A percentile compares a stretch with the other conserved stretches of the same genome.
phyloP scores from a whole-genome alignment of 2,113 vertebrate species.

The Pachycephala philippinensis region DNA sequence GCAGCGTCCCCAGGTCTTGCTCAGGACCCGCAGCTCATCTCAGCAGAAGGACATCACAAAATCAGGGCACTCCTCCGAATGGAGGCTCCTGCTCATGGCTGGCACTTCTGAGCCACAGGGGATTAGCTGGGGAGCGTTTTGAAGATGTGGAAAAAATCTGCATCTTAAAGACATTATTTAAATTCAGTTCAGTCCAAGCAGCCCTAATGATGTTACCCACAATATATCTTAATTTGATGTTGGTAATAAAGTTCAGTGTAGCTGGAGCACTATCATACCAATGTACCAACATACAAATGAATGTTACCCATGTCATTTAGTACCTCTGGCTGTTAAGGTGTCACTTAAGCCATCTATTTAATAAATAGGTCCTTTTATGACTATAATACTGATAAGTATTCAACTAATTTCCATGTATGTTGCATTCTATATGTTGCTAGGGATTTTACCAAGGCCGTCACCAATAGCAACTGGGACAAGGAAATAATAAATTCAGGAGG shows the following conservation, averaged over 20 bases:
- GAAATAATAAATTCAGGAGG: conserved; percentile 56
- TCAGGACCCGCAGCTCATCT: neutral
- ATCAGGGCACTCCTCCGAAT: neutral
- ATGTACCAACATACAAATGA: conserved; percentile 53
- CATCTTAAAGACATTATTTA: conserved; percentile 53
- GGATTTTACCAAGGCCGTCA: conserved; percentile 59
- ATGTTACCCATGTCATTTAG: conserved; percentile 51
- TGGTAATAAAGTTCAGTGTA: conserved; percentile 61
- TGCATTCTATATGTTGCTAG: conserved; percentile 58
- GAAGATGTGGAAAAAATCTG: neutral
- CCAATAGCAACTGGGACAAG: conserved; percentile 61
- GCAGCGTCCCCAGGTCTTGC: neutral
- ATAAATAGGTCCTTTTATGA: conserved; percentile 65
- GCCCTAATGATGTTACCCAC: conserved; percentile 48
- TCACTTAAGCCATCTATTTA: conserved; percentile 60
- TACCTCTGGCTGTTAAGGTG: conserved; percentile 54
- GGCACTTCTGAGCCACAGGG: neutral
- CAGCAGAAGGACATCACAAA: neutral
- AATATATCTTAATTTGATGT: conserved; percentile 69
- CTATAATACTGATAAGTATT: conserved; percentile 50
- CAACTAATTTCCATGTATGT: conserved; percentile 63
- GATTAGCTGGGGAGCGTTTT: neutral
- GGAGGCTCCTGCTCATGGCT: neutral
- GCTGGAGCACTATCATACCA: neutral
- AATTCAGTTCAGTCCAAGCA: conserved; percentile 50